Evolutionary conservation across 1,140 invertebrate species (phyloP), one percentile per base, ranked within the genome.

Genomic region (Zaprionus gabonicus): DNA sequence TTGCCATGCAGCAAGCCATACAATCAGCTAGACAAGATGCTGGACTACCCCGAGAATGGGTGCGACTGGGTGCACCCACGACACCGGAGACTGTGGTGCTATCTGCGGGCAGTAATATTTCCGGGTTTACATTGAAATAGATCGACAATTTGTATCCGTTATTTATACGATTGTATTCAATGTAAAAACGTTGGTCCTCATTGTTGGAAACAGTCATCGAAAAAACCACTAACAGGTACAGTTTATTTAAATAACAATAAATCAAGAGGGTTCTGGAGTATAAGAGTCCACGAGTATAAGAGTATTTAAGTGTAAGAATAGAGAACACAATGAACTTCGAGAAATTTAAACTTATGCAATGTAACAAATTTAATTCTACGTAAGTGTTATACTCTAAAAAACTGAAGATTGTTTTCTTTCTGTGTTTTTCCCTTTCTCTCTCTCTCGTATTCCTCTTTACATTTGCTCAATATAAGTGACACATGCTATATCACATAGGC

Each of bases 1-100:
- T 96, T 78, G 97, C 97, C n/a, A 94, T 97, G 62, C 94, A 95
- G 67, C 93, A 96, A 67, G 97, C 97, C 1, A 93, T 97, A 15
- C 93, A 94, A 76, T 94, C 96, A 3, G 95, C 95, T 10, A 93
- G 95, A 73, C 81, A 82, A 44, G 95, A 96, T 80, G 93, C 94
- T 23, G 94, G 94, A 67, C 81, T 76, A 75, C 91, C 93, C 13
- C 82, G 93, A 58, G 94, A 94, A 82, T 93, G 94, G 88, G 75
- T 94, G 34, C 93, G 94, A 28, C 66, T 93, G 75, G 93, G 93
- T 65, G 93, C 93, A 5, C 93, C 93, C 0, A 93, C 93, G 13
- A 94, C 93, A 3, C 84, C 92, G 1, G 93, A 94, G 60, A 87
- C 91, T 17, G 83, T 93, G 7, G 84, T 93, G 4, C 70, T 93